Conservation (phyloP, 2,888 invertebrate genomes). For the Drosophila fulvimacula region DNA sequence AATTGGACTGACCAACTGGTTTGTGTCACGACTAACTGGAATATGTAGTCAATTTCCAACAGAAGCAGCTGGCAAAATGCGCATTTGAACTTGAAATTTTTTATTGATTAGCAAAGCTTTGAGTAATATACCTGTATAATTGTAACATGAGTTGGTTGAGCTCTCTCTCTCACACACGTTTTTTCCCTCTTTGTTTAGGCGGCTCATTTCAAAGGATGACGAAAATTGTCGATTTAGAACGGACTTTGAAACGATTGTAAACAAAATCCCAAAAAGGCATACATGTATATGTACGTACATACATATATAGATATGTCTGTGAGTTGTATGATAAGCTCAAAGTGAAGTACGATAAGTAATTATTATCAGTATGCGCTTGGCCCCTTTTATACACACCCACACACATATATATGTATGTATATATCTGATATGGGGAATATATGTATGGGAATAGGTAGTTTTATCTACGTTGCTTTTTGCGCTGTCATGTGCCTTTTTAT, state of each 20-base stretch:
- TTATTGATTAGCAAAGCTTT: slow-evolving; percentile 37
- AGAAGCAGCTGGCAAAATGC: slow-evolving; percentile 30
- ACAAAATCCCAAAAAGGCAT: slow-evolving; percentile 42
- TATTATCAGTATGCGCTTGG: slow-evolving; percentile 63
- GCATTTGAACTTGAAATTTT: slow-evolving; percentile 68
- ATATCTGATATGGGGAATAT: not conserved
- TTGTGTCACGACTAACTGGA: slow-evolving; percentile 42
- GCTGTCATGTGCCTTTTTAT: slow-evolving; percentile 76
- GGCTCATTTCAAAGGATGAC: slow-evolving; percentile 48
- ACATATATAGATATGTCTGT: slow-evolving; percentile 22
- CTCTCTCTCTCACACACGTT: slow-evolving; percentile 1
- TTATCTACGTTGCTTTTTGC: slow-evolving; percentile 39
- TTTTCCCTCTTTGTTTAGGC: slow-evolving; percentile 21
- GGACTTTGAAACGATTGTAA: slow-evolving; percentile 71
- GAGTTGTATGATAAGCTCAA: slow-evolving; percentile 35
- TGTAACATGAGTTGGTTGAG: not conserved
- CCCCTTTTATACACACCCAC: slow-evolving; percentile 42
- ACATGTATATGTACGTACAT: not conserved
- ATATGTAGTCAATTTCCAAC: slow-evolving; percentile 16
- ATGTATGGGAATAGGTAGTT: not conserved
- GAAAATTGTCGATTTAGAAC: slow-evolving; percentile 17
- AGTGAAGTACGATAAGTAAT: slow-evolving; percentile 35
- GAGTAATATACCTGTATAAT: slow-evolving; percentile 23
- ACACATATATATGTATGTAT: not conserved
- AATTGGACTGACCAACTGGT: slow-evolving; percentile 36